phyloP scores from a whole-genome alignment of 2,888 invertebrate species.

The Scaptomyza flava region DNA sequence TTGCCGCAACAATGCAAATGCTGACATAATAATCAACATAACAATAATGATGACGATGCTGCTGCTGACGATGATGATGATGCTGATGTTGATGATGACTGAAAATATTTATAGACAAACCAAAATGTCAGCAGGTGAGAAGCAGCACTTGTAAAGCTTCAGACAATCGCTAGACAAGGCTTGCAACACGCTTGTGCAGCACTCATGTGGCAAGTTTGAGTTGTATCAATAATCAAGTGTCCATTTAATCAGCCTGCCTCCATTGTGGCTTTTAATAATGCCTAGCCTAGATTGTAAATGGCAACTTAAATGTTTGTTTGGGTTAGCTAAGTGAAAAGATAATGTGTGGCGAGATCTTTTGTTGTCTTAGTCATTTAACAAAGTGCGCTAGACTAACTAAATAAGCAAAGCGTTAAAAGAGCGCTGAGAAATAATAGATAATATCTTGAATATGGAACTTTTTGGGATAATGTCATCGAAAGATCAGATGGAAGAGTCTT shows the following conservation, averaged over 20 bases:
- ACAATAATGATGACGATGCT: conserved; percentile 23
- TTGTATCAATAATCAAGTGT: conserved; percentile 37
- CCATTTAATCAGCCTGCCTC: conserved; percentile 14
- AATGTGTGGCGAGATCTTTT: conserved; percentile 13
- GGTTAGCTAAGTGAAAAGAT: conserved; percentile 4
- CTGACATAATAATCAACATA: conserved; percentile 50
- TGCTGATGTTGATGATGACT: conserved; percentile 40
- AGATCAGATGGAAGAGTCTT: neutral
- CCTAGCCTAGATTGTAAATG: no score
- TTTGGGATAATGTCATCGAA: neutral
- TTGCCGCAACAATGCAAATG: conserved; percentile 57
- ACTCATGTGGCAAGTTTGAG: conserved; percentile 29
- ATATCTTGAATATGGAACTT: neutral
- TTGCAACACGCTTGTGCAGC: conserved; percentile 44
- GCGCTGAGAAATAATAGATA: neutral
- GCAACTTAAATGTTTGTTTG: conserved; percentile 18
- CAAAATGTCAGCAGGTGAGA: conserved; percentile 65
- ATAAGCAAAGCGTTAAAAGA: conserved; percentile 11
- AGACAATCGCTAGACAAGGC: conserved; percentile 40
- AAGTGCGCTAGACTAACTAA: neutral
- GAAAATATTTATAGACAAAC: conserved; percentile 46
- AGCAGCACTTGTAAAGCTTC: conserved; percentile 71
- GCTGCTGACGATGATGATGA: conserved; percentile 29
- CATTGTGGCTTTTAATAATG: neutral
- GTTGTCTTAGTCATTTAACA: conserved; percentile 16